Base-by-base conservation (phyloP, 1,140 invertebrate genomes). In the Chironomus tepperi region DNA sequence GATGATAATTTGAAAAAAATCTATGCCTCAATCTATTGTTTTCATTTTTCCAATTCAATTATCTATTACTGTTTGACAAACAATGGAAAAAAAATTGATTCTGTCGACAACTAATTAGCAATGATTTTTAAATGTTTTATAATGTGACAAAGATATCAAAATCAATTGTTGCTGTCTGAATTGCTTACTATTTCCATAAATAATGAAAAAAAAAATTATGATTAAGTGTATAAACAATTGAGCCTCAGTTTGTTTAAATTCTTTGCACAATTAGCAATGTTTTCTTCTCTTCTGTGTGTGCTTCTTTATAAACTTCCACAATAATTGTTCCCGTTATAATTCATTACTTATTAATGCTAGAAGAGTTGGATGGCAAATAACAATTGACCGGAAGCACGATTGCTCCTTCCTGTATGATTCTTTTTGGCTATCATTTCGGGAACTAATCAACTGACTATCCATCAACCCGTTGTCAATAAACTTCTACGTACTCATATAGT, bases 221-320 rank as follows among this genome's bases (percentile, higher is more conserved):
- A 57, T 57, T 12, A 57, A 57, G 1, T 5, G 47, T 5, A 57
- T n/a, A 15, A 47, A 57, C 47, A 57, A 57, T 57, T n/a, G 47
- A 57, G 12, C 10, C 24, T 34, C 5, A 34, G 24, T 57, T 5
- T 57, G 12, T 57, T 57, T 15, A 57, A 57, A 57, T 57, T 57
- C 47, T 57, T 57, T 57, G 47, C 47, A 57, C 47, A 57, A 57
- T 57, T 57, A 57, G 47, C 47, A 57, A 57, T 57, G 12, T 57
- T 57, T n/a, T 57, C 5, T 34, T 34, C 5, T 34, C 24, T 34
- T 34, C 24, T 34, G 5, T 34, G 5, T 34, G 24, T 34, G 24
- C 24, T 34, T 34, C 24, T 34, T 34, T 12, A 57, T 57, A n/a
- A 57, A 57, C 47, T 57, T 57, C 47, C 47, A 57, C 8, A 15